Evolutionary conservation across 2,113 vertebrate species (phyloP), one percentile per base, ranked within the genome.

Genomic region (Sigmodon hispidus): DNA sequence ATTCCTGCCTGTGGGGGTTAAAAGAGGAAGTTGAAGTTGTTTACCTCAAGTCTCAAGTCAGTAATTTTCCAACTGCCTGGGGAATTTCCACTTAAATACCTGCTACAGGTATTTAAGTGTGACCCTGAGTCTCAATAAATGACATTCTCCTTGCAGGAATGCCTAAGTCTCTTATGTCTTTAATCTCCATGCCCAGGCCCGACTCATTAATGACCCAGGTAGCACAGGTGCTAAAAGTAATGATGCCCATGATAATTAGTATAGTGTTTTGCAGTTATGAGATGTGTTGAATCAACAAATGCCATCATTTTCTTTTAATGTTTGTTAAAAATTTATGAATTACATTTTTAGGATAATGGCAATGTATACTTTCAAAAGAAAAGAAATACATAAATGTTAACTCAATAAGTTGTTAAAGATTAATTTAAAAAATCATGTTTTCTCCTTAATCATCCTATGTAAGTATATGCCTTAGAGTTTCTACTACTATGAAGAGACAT

Each of bases 281-380:
- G 94, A 85, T 91, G 13, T 70, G 63, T 93, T 31, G 57, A 50
- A 89, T 40, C 76, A 70, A n/a, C 1, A 65, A 77, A 22, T 50
- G 55, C 43, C 24, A 92, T 7, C 34, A n/a, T 70, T 93, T 91
- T 21, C 22, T 93, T 77, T 84, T 69, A 83, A 75, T 84, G 83
- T 69, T 84, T 36, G 63, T 43, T 76, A 55, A 86, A 92, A 11
- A 12, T 72, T 72, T 73, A 89, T n/a, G n/a, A 96, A 91, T 55
- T 77, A 83, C 65, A 1, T 72, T 80, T 91, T 48, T 7, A 65
- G 76, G 43, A 7, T 8, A 80, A 22, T 48, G 11, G 65, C 90
- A 57, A 87, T 29, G 34, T 85, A 77, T 95, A 48, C n/a, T 72
- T 96, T 84, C 72, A 95, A 65, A 69, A 79, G 29, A 77, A 96